phyloP scores from a whole-genome alignment of 2,888 invertebrate genomes.

The Caenorhabditis sp. region DNA sequence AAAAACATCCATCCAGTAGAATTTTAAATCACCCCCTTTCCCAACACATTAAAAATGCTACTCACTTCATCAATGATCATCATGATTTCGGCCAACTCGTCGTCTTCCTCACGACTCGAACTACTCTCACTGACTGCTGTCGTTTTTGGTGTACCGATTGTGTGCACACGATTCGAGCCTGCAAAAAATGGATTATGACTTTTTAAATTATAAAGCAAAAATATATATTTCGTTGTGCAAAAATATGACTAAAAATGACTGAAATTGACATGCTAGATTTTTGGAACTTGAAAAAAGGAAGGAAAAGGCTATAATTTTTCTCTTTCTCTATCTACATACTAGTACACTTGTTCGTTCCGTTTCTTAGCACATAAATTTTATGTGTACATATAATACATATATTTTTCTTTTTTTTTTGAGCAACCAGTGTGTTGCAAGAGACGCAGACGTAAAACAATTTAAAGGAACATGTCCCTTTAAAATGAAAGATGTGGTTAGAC shows the following conservation, averaged over 20 bases:
- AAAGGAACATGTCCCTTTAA: too few species aligned
- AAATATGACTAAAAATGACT: neutral
- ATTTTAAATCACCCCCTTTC: too few species aligned
- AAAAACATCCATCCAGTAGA: too few species aligned
- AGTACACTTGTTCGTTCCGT: neutral
- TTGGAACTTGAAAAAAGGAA: neutral
- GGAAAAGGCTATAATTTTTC: neutral
- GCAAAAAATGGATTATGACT: constrained; percentile 6
- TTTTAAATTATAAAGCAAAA: neutral
- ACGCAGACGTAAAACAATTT: too few species aligned
- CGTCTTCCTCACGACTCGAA: constrained; percentile 23
- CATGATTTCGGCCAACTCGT: constrained; percentile 39
- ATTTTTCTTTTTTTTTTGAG: too few species aligned
- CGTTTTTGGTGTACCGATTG: constrained; percentile 38
- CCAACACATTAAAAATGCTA: neutral
- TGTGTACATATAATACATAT: neutral
- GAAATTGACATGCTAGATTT: neutral
- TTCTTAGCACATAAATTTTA: neutral
- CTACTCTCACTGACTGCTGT: constrained; percentile 21
- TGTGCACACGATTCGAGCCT: constrained; percentile 48
- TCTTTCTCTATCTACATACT: too few species aligned
- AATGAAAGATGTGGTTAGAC: too few species aligned
- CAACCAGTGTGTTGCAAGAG: too few species aligned
- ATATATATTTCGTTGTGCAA: too few species aligned
- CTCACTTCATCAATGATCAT: constrained; percentile 31